Evolutionary conservation across 2,113 vertebrate species (phyloP), one percentile per base, ranked within the genome.

Genomic region (Riparia riparia): DNA sequence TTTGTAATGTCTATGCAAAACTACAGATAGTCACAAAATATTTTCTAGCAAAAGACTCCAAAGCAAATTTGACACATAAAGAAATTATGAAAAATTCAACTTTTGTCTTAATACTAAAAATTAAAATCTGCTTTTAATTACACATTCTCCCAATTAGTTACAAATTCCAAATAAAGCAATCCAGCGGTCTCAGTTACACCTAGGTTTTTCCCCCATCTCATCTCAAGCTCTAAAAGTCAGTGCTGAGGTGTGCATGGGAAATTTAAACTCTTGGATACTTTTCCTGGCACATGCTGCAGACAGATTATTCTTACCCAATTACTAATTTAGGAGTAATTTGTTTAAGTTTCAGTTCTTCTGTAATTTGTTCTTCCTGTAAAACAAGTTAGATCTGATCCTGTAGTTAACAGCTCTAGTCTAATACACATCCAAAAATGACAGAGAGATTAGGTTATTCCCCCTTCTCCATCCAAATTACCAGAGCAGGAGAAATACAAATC

Each of bases 221-320:
- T 74, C 60, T 74, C 15, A 45, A 54, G 39, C 42, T 74, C 20
- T 17, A 60, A 63, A 60, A 63, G 32, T 29, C 58, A 76, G 28
- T 15, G 58, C 37, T 10, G 50, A 87, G 73, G 85, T 50, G 70
- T 21, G 42, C 81, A 79, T 32, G 37, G 57, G 63, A 90, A 89
- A 84, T 37, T 15, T 42, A 79, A 91, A 82, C 42, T 44, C 12
- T 29, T 91, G 73, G 54, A 91, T 64, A 68, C 12, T 57, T 60
- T 87, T 91, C 66, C 87, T 93, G 89, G 54, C 74, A 45, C 18
- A 28, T 60, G 77, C 24, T 70, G 18, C 65, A 94, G 94, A 85
- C 66, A 80, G 54, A 72, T 82, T 84, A 82, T 70, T 96, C 47
- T 80, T 95, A 84, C 57, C 26, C 78, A 93, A 85, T 92, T 94